Percentiles rank a stretch among this genome's conserved stretches.
Conservation (phyloP, 2,113 vertebrate genomes). For the human (Homo sapiens) region GRCh38 chr7:66772001-66772500, state of each 20-base stretch:
- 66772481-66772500: neutral
- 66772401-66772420: neutral
- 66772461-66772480: neutral
- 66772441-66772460: neutral
- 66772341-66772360: neutral
- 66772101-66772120: neutral
- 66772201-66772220: neutral
- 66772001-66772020: conserved; percentile 97
- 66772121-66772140: neutral
- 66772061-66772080: conserved; percentile 96
- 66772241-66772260: neutral
- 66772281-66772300: neutral
- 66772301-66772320: neutral
- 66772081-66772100: conserved; percentile 49
- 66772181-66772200: neutral
- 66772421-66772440: neutral
- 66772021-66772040: conserved; percentile 92
- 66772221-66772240: neutral
- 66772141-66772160: neutral
- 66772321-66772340: neutral
- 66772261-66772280: conserved; percentile 4
- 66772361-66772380: neutral
- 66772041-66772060: conserved; percentile 98
- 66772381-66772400: neutral
- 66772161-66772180: neutral